A percentile compares a stretch with the other conserved stretches of the same genome.
Evolutionary conservation across 2,888 invertebrate genomes (phyloP).

Genomic region (Sminthurinus aureus): DNA sequence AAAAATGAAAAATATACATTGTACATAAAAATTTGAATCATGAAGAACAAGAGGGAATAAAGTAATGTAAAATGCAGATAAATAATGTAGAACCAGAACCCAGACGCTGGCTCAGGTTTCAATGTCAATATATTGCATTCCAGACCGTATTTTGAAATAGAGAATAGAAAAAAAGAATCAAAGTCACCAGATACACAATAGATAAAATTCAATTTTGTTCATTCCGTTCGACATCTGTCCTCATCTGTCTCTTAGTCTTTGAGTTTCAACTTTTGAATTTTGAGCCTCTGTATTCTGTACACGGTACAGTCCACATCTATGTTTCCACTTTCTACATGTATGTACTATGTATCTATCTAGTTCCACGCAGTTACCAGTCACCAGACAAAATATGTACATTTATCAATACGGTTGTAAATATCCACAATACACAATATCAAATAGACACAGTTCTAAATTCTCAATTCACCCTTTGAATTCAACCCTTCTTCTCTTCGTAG

Average conservation of each 20-base stretch:
- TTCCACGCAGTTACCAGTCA: too few relatives aligned
- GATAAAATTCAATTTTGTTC: conserved; percentile 32
- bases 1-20: too few relatives aligned
- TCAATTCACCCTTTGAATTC: conserved; percentile 12
- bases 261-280: conserved; percentile 2
- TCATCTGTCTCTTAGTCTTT: conserved; percentile 2
- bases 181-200: conserved; percentile 34
- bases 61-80: too few relatives aligned
- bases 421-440: background rate
- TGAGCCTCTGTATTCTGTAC: background rate
- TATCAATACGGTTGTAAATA: too few relatives aligned
- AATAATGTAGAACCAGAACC: background rate
- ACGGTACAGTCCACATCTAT: too few relatives aligned
- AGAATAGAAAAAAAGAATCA: conserved; percentile 29
- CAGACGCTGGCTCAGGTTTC: conserved; percentile 15
- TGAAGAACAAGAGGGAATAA: too few relatives aligned
- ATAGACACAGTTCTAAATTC: conserved; percentile 18
- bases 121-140: conserved; percentile 39
- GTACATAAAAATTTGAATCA: too few relatives aligned
- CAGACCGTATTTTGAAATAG: background rate
- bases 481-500: conserved; percentile 15
- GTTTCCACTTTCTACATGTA: too few relatives aligned
- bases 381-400: too few relatives aligned
- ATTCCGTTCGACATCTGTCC: background rate
- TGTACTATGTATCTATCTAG: too few relatives aligned